Evolutionary conservation across 2,888 invertebrate species (phyloP).

Genomic region (Tetranychus truncatus): DNA sequence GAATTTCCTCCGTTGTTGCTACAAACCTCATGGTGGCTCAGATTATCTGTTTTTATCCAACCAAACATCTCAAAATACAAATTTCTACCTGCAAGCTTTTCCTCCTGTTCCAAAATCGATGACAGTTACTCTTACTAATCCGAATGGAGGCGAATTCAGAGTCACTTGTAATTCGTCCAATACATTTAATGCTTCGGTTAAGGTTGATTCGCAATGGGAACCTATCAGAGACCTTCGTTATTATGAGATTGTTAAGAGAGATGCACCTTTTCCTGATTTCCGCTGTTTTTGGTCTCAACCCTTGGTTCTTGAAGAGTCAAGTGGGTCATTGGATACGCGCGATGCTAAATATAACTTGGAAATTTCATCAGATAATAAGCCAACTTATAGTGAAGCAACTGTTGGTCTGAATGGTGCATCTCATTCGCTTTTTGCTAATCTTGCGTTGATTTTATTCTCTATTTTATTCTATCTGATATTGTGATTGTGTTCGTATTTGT

Average conservation of each 20-base stretch:
- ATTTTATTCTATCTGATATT: not conserved
- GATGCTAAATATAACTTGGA: not conserved
- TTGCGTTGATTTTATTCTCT: not conserved
- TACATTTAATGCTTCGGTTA: constrained; percentile 1
- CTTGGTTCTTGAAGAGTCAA: not conserved
- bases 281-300: constrained; percentile 7
- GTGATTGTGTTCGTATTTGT: not conserved
- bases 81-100: constrained; percentile 3
- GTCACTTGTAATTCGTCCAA: not conserved
- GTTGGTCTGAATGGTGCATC: not conserved
- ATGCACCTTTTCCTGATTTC: constrained; percentile 2
- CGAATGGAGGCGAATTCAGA: not conserved
- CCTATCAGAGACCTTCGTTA: not conserved
- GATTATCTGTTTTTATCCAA: not conserved
- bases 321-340: not conserved
- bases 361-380: not conserved
- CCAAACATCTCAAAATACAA: not conserved
- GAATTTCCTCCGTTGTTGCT: constrained; percentile 9
- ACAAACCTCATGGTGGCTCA: not conserved
- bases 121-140: not conserved
- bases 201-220: not conserved
- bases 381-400: not conserved
- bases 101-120: not conserved
- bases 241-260: not conserved
- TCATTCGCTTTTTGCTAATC: not conserved